These are phyloP conservation scores for Manduca sexta DNA, from an alignment of 1,140 invertebrate species.

Conservation along the genomic window DNA sequence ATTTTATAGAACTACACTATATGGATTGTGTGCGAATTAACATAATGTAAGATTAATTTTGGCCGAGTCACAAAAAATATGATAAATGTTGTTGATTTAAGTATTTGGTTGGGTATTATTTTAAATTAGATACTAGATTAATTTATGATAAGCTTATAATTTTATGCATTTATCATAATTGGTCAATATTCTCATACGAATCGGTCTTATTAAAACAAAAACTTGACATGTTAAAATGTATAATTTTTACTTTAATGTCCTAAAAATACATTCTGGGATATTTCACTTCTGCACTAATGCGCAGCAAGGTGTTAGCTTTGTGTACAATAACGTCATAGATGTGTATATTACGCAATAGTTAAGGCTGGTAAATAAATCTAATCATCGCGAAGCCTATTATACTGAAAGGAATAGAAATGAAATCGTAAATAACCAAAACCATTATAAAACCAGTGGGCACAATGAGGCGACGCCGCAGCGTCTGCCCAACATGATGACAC, in stretches of 20 bases:
- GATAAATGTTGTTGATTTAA: neutral
- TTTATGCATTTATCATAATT: no score
- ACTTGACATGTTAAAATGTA: no score
- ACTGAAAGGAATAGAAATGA: slow-evolving; percentile 15
- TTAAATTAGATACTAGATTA: no score
- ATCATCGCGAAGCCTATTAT: slow-evolving; percentile 16
- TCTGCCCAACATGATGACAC: slow-evolving; percentile 33
- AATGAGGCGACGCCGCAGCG: slow-evolving; percentile 32
- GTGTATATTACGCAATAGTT: slow-evolving; percentile 9
- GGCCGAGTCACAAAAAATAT: neutral
- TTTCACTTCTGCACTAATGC: neutral
- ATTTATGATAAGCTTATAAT: no score
- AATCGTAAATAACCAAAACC: slow-evolving; percentile 13
- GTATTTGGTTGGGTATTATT: no score
- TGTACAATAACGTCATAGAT: slow-evolving; percentile 10
- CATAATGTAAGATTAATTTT: slow-evolving; percentile 17
- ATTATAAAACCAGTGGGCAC: slow-evolving; percentile 17
- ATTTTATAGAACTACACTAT: slow-evolving; percentile 29
- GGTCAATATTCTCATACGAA: no score
- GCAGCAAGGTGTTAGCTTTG: no score
- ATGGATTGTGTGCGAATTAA: slow-evolving; percentile 27
- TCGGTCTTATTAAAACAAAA: no score
- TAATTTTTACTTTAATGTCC: no score
- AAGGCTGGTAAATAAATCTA: slow-evolving; percentile 19
- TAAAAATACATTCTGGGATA: neutral